phyloP scores from a whole-genome alignment of 2,113 vertebrate genomes.

The Archocentrus centrarchus region DNA sequence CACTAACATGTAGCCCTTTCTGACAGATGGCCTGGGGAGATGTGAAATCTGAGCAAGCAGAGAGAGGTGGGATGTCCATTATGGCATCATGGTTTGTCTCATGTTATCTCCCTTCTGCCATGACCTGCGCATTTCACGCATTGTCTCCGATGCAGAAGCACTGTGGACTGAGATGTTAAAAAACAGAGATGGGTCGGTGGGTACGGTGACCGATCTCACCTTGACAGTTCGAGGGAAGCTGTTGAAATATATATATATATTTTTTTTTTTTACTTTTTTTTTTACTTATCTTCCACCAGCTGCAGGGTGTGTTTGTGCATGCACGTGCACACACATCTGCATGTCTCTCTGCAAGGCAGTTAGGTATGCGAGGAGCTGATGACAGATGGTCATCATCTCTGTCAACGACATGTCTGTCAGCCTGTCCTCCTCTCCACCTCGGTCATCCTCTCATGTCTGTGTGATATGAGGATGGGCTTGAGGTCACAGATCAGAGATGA shows the following conservation, averaged over 20 bases:
- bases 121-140: constrained; percentile 14
- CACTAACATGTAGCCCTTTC: constrained; percentile 15
- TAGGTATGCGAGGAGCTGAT: constrained; percentile 33
- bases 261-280: not conserved
- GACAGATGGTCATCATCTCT: constrained; percentile 53
- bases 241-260: not conserved
- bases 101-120: constrained; percentile 47
- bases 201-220: constrained; percentile 40
- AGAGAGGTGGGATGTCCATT: constrained; percentile 51
- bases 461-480: not conserved
- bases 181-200: not conserved
- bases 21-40: constrained; percentile 68
- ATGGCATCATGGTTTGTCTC: constrained; percentile 50
- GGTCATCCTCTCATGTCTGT: constrained; percentile 18
- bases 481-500: constrained; percentile 60
- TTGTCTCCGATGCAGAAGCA: not conserved
- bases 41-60: constrained; percentile 56
- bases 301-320: not conserved
- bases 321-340: not conserved
- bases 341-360: constrained; percentile 10
- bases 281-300: not conserved
- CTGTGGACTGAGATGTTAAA: constrained; percentile 52
- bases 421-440: constrained; percentile 6
- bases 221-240: constrained; percentile 26
- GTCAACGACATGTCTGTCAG: constrained; percentile 30